A percentile compares a stretch with the other conserved stretches of the same genome.
These are phyloP conservation scores for Elgaria multicarinata DNA, from an alignment of 2,113 vertebrate species.

Conservation along the genomic window DNA sequence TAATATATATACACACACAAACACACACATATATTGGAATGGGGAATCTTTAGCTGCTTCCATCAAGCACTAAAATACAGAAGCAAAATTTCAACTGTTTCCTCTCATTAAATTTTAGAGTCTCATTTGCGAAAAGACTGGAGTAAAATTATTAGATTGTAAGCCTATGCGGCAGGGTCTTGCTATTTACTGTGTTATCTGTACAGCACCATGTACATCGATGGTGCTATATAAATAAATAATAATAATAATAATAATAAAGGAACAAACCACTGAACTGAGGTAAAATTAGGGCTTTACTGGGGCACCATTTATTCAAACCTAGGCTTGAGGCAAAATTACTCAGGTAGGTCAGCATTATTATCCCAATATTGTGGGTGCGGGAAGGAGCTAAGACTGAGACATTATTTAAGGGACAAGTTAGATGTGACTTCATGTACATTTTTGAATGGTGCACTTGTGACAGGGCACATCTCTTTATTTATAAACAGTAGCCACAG, in stretches of 20 bases:
- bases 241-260: too few species aligned
- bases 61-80: constrained; percentile 35
- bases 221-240: too few species aligned
- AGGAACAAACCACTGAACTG: neutral
- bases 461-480: neutral
- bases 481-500: neutral
- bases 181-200: too few species aligned
- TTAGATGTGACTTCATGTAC: neutral
- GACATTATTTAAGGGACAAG: neutral
- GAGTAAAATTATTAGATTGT: too few species aligned
- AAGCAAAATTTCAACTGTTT: constrained; percentile 44
- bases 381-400: neutral
- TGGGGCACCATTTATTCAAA: too few species aligned
- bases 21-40: constrained; percentile 18
- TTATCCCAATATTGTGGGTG: neutral
- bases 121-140: neutral
- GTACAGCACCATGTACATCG: too few species aligned
- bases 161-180: too few species aligned
- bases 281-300: neutral
- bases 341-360: neutral
- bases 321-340: neutral
- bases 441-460: neutral
- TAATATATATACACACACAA: constrained; percentile 16
- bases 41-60: constrained; percentile 56
- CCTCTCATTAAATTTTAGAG: constrained; percentile 27